These are phyloP conservation scores for Shargacucullia verbasci DNA, from an alignment of 2,888 invertebrate species.

Conservation along the genomic window DNA sequence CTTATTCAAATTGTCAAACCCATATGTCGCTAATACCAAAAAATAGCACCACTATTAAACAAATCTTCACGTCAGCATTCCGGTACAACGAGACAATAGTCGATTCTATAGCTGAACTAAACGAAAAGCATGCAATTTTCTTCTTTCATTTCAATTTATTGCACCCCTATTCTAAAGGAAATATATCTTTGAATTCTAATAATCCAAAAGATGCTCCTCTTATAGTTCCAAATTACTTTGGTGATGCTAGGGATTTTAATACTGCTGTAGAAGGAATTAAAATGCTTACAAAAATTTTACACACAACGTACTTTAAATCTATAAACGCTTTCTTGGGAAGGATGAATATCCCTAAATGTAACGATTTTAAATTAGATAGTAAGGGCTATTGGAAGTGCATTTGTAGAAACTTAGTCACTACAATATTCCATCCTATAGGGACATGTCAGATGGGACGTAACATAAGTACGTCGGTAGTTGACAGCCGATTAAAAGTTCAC, in stretches of 20 bases:
- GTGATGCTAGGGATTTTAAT: conserved; percentile 35
- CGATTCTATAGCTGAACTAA: conserved; percentile 25
- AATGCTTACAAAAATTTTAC: conserved; percentile 25
- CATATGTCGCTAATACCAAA: conserved; percentile 16
- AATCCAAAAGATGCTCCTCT: conserved; percentile 31
- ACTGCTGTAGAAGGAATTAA: conserved; percentile 24
- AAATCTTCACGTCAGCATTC: conserved; percentile 9
- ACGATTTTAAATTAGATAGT: conserved; percentile 48
- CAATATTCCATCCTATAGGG: conserved; percentile 89
- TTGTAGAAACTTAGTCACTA: conserved; percentile 60
- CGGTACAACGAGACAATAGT: conserved; percentile 23
- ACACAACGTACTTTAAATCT: conserved; percentile 34
- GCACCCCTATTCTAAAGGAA: conserved; percentile 42
- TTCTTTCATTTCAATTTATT: conserved; percentile 24
- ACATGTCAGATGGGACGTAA: conserved; percentile 89
- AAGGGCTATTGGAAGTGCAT: conserved; percentile 35
- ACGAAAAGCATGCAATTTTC: conserved; percentile 13
- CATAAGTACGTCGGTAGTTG: conserved; percentile 80
- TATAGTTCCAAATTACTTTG: conserved; percentile 35
- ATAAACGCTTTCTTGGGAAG: conserved; percentile 35
- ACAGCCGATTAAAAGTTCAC: conserved; percentile 73
- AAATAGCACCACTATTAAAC: conserved; percentile 15
- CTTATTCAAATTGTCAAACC: conserved; percentile 31
- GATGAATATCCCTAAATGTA: conserved; percentile 30
- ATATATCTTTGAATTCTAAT: conserved; percentile 37